Percentiles rank a stretch among this genome's conserved stretches.
Evolutionary conservation across 2,888 invertebrate genomes (phyloP).

Genomic region (Himalopsyche kuldschensis): DNA sequence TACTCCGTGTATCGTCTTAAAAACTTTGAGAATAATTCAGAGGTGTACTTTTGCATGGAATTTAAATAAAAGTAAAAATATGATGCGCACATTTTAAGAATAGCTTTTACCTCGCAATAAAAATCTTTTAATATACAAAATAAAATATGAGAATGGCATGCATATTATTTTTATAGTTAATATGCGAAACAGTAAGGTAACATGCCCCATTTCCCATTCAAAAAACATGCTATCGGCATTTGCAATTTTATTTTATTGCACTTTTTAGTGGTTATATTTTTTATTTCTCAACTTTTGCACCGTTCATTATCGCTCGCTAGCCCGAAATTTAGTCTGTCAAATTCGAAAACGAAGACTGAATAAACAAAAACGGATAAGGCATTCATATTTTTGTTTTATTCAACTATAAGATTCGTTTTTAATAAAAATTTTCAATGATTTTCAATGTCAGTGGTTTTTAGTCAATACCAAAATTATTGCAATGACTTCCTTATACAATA

Average conservation of each 20-base stretch:
- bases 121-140: neutral
- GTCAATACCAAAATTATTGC: too few relatives aligned
- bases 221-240: neutral
- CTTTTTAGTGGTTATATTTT: neutral
- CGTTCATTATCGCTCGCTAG: neutral
- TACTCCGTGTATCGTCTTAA: too few relatives aligned
- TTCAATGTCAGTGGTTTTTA: too few relatives aligned
- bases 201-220: neutral
- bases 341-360: neutral
- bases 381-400: neutral
- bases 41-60: too few relatives aligned
- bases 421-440: too few relatives aligned
- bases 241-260: neutral
- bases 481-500: too few relatives aligned
- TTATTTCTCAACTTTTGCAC: neutral
- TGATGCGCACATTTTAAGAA: neutral
- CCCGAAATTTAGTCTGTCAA: neutral
- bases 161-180: neutral
- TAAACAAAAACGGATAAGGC: neutral
- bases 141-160: neutral
- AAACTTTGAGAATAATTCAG: too few relatives aligned
- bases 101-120: neutral
- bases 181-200: neutral
- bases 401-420: too few relatives aligned
- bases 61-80: neutral